These are phyloP conservation scores for Morinoia aosen DNA, from an alignment of 2,888 invertebrate genomes.

Conservation along the genomic window DNA sequence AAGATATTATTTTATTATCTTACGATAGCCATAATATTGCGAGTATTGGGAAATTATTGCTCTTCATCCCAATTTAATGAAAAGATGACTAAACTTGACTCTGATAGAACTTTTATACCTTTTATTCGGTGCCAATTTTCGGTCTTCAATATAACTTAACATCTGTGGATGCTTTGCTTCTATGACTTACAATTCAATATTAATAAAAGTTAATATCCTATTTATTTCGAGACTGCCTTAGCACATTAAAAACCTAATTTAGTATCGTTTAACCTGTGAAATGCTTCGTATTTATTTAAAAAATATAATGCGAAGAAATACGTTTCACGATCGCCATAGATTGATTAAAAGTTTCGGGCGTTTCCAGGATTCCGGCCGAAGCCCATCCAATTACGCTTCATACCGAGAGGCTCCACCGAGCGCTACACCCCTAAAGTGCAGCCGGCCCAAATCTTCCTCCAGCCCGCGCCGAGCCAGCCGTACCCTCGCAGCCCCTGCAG, in stretches of 20 bases:
- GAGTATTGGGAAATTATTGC: too few species aligned
- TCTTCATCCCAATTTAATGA: too few species aligned
- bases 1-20: too few species aligned
- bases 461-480: background rate
- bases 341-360: background rate
- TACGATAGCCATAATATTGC: too few species aligned
- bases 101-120: too few species aligned
- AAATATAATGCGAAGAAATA: too few species aligned
- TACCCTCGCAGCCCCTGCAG: conserved; percentile 9
- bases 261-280: background rate
- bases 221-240: background rate
- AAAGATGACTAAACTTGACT: too few species aligned
- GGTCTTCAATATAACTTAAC: too few species aligned
- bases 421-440: conserved; percentile 26
- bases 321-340: background rate
- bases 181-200: too few species aligned
- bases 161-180: too few species aligned
- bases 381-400: conserved; percentile 34
- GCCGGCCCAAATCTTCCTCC: conserved; percentile 19
- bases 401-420: conserved; percentile 47
- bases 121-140: too few species aligned
- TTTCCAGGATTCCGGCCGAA: conserved; percentile 37
- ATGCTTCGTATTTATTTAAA: background rate
- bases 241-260: background rate
- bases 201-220: background rate